Base-by-base conservation (phyloP, 1,140 invertebrate genomes). In the Monochamus saltuarius region DNA sequence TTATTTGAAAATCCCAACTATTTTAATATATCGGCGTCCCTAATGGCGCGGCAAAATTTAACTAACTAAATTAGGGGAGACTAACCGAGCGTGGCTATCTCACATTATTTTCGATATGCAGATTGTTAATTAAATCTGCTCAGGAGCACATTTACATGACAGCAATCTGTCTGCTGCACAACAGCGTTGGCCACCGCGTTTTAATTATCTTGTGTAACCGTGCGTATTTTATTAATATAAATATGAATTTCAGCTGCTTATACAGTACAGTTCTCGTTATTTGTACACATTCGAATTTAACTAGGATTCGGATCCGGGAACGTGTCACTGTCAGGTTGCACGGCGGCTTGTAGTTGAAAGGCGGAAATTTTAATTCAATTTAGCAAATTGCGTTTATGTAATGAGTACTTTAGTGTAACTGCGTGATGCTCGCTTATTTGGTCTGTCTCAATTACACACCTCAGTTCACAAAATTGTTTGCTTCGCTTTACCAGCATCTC, bases 81-180 rank as follows among this genome's bases (percentile, higher is more conserved):
- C 46, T 67, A 74, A 74, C 69, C 65, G 61, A 74, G 64, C 72
- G 72, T 69, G 47, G 56, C 65, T 72, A 71, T 71, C 70, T 66
- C 64, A 63, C 62, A 72, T 73, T 73, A 75, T 75, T 75, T 73
- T 75, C 73, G 71, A 75, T 75, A 75, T 73, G 73, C 71, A 73
- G 72, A 73, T 75, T 75, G 73, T 75, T 75, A 75, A 75, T 75
- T 75, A 73, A 75, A 75, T 73, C 69, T 65, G 73, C 65, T 66
- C 64, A 65, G 68, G 65, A 72, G 68, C 72, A 73, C 73, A 74
- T 74, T 75, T 75, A 75, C 73, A 75, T 75, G 73, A 75, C 73
- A 74, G 73, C 73, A 73, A 75, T 75, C 73, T 75, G 73, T 75
- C 73, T 73, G 65, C 59, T 66, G 65, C 70, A 70, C 65, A 63